Evolutionary conservation across 2,113 vertebrate genomes (phyloP).

Genomic region (Nothocercus julius): DNA sequence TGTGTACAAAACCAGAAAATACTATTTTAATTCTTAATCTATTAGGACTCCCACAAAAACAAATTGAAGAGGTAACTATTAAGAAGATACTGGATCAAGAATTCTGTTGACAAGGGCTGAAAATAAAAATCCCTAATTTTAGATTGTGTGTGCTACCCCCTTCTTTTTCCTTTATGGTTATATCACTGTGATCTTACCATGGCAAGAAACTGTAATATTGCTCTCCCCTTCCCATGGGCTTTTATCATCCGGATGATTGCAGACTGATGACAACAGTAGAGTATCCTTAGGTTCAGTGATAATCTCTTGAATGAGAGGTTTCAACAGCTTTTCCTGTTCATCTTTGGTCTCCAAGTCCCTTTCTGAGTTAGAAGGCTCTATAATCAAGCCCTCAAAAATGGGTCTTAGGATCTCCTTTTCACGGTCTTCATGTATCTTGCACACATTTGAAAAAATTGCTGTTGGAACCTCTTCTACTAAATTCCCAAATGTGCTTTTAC

Average conservation of each 20-base stretch:
- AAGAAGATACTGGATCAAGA: background rate
- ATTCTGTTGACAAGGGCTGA: background rate
- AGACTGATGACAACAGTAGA: background rate
- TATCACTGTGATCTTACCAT: conserved; percentile 17
- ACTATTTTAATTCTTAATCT: background rate
- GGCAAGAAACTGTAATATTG: background rate
- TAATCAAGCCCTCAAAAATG: conserved; percentile 28
- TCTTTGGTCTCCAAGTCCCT: background rate
- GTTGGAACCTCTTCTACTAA: background rate
- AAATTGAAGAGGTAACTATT: background rate
- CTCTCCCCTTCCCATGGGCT: background rate
- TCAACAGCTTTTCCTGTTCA: background rate
- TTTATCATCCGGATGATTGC: background rate
- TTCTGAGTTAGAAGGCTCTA: background rate
- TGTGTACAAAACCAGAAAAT: background rate
- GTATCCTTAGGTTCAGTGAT: background rate
- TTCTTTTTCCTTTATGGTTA: background rate
- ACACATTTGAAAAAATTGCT: conserved; percentile 40
- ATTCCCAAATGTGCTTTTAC: background rate
- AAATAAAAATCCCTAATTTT: background rate
- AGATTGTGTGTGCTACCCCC: background rate
- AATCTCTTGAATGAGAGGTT: conserved; percentile 73
- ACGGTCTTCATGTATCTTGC: background rate
- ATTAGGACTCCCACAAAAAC: background rate
- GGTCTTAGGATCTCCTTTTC: background rate